Percentiles rank a stretch among this genome's conserved stretches.
Conservation (phyloP, 2,113 vertebrate genomes). For the Neolamprologus hecqui region DNA sequence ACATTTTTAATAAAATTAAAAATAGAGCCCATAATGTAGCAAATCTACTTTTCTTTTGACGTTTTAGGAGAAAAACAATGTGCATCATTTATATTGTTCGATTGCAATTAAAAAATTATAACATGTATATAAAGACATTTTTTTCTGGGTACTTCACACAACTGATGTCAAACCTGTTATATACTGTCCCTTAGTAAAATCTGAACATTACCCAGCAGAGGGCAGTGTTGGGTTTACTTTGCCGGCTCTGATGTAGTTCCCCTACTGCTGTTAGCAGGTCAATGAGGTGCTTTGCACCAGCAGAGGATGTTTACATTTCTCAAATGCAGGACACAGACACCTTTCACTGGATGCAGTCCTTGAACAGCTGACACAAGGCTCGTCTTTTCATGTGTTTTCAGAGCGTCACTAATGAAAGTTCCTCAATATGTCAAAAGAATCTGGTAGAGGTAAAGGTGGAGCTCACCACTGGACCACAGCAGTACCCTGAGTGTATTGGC, state of each 20-base stretch:
- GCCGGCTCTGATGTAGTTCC: neutral
- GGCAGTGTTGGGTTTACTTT: constrained; percentile 20
- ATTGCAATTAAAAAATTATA: neutral
- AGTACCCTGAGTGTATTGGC: neutral
- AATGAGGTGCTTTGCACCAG: neutral
- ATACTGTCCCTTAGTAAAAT: neutral
- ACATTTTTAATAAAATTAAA: neutral
- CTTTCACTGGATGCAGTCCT: constrained; percentile 25
- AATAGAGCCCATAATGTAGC: neutral
- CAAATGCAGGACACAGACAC: constrained; percentile 40
- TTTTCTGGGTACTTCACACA: neutral
- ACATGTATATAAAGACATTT: neutral
- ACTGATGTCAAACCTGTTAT: neutral
- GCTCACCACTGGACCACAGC: neutral
- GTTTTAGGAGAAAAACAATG: neutral
- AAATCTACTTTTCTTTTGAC: neutral
- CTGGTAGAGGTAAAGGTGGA: neutral
- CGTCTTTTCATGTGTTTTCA: constrained; percentile 8
- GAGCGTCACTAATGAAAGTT: neutral
- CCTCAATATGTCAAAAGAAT: neutral
- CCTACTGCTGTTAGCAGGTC: neutral
- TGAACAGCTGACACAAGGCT: constrained; percentile 12
- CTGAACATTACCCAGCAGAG: constrained; percentile 42
- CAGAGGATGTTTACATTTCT: constrained; percentile 30
- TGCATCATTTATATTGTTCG: neutral